These are phyloP conservation scores for Myripristis jacobus DNA, from an alignment of 2,797 vertebrate genomes.

Conservation along the genomic window DNA sequence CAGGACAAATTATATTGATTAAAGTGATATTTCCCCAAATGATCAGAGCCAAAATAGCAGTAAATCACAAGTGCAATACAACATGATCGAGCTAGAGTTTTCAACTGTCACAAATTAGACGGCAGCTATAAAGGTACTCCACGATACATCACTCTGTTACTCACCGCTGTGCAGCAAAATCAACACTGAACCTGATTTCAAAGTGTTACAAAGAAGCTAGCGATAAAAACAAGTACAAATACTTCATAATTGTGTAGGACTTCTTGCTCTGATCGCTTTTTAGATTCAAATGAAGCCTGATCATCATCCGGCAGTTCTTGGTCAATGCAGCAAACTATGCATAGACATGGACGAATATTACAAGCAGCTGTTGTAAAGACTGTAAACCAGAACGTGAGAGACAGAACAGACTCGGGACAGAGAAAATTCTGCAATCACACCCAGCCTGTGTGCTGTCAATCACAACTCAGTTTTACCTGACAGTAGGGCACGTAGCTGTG, in stretches of 20 bases:
- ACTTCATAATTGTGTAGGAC: background rate
- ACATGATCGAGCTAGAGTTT: constrained; percentile 7
- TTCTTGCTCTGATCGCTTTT: background rate
- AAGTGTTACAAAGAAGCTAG: constrained; percentile 9
- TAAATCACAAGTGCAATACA: background rate
- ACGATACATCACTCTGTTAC: background rate
- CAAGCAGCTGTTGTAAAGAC: constrained; percentile 30
- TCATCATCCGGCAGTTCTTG: background rate
- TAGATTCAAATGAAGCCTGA: background rate
- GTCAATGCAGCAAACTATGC: background rate
- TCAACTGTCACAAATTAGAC: constrained; percentile 5
- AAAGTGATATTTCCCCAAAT: constrained; percentile 36
- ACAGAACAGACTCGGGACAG: background rate
- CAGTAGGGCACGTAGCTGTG: background rate
- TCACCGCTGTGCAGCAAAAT: constrained; percentile 13
- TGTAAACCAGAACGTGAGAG: constrained; percentile 21
- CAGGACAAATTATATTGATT: background rate
- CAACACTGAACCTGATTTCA: background rate
- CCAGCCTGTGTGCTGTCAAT: background rate
- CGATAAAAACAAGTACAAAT: background rate
- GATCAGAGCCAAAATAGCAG: constrained; percentile 19
- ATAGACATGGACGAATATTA: constrained; percentile 15
- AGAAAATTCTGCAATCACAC: constrained; percentile 9
- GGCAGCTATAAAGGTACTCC: constrained; percentile 24
- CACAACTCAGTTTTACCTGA: background rate